Evolutionary conservation across 2,888 invertebrate species (phyloP), one percentile per base, ranked within the genome.

Genomic region (Callyntrura guangdongensis): DNA sequence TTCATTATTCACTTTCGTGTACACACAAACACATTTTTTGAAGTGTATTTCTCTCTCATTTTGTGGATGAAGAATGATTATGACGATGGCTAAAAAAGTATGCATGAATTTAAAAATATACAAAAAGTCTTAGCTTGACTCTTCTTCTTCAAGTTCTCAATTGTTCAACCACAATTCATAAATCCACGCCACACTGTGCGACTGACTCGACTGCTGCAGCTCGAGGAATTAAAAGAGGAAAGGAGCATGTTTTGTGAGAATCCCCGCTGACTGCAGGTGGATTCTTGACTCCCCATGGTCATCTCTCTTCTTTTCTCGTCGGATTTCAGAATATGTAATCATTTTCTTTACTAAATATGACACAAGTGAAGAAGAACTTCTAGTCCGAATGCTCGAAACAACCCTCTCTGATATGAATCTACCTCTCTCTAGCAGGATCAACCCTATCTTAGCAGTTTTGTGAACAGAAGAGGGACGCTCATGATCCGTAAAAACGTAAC

Each of bases 251-350:
- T 90, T 84, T 87, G 74, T 91, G 90, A 87, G 90, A 83, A 91
- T 86, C 87, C 90, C 90, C 83, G 90, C 90, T 91, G 90, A 91
- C 90, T 91, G 83, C 90, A 91, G 90, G 90, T 91, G 90, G 90
- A 91, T 91, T 91, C 90, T 86, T 91, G 90, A 91, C 90, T 91
- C 90, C 90, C 90, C 90, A 91, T 91, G 90, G 86, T 91, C 86
- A 86, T 91, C 83, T 91, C 83, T 87, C 85, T 77, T 72, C 47
- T 69, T 72, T 87, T 86, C 83, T 91, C 86, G 82, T 86, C 82
- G 86, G 64, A 90, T 86, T 90, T 90, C 86, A 82, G 83, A 77
- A 86, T 86, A 72, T 77, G 82, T 91, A 87, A 83, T 86, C 64
- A 86, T 91, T 86, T 91, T 91, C 86, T 72, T 86, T 86, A 74